Conservation (phyloP, 1,140 invertebrate genomes). For the Pteromalus puparum region DNA sequence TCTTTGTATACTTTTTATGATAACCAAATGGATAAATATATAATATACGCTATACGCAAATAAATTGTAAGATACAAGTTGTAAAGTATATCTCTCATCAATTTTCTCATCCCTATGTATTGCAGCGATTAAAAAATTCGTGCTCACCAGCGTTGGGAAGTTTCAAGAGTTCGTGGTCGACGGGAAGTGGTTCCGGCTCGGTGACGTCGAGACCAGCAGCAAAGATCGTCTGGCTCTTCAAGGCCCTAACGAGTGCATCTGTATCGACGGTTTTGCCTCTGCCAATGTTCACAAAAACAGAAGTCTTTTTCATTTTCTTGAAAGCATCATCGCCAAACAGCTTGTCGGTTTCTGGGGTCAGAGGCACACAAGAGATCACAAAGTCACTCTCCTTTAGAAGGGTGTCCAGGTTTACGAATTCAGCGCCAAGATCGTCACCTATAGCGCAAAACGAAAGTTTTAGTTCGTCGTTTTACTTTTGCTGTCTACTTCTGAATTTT, state of each 20-base stretch:
- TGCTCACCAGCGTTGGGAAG: slow-evolving; percentile 86
- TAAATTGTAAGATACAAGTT: neutral
- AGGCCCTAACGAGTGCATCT: slow-evolving; percentile 83
- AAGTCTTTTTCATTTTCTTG: slow-evolving; percentile 85
- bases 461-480: neutral
- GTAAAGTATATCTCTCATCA: neutral
- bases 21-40: slow-evolving; percentile 5
- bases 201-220: slow-evolving; percentile 94
- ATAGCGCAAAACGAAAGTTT: neutral
- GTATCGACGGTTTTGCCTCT: slow-evolving; percentile 87
- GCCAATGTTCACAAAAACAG: slow-evolving; percentile 88
- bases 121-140: slow-evolving; percentile 17
- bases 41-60: neutral
- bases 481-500: neutral
- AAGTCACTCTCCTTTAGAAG: slow-evolving; percentile 86
- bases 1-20: slow-evolving; percentile 14
- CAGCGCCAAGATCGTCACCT: slow-evolving; percentile 79
- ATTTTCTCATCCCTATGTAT: neutral
- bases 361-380: slow-evolving; percentile 81
- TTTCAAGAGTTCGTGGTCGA: slow-evolving; percentile 84
- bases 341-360: slow-evolving; percentile 82
- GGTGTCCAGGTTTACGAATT: slow-evolving; percentile 84
- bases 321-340: slow-evolving; percentile 85
- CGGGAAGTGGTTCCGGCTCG: slow-evolving; percentile 90
- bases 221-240: slow-evolving; percentile 83